Evolutionary conservation across 2,888 invertebrate genomes (phyloP).

Genomic region (Branchellion lobata): DNA sequence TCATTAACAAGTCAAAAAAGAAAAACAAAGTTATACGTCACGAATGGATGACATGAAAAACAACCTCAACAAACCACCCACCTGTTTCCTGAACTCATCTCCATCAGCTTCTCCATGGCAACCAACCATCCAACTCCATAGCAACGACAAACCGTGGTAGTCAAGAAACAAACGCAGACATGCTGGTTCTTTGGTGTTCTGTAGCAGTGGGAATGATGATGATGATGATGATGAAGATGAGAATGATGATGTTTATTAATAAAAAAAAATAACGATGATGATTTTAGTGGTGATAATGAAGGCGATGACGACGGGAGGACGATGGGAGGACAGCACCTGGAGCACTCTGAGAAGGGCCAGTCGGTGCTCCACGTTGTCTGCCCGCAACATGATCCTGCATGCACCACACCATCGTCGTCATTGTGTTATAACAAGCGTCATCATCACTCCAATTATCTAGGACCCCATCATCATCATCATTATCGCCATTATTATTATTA

Average conservation of each 20-base stretch:
- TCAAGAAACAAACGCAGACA: slow-evolving; percentile 71
- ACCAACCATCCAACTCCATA: slow-evolving; percentile 88
- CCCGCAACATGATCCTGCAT: slow-evolving; percentile 80
- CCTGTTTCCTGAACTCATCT: slow-evolving; percentile 59
- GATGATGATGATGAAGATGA: background rate
- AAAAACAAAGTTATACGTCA: too few relatives aligned
- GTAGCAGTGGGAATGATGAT: slow-evolving; percentile 43
- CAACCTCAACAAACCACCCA: slow-evolving; percentile 47
- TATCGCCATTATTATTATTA: background rate
- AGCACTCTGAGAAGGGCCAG: slow-evolving; percentile 75
- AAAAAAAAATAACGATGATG: too few relatives aligned
- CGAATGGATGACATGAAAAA: too few relatives aligned
- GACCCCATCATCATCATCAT: slow-evolving; percentile 1
- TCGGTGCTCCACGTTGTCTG: slow-evolving; percentile 75
- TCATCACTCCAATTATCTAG: background rate
- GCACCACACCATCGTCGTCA: too few relatives aligned
- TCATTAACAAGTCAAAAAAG: too few relatives aligned
- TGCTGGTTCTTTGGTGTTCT: slow-evolving; percentile 62
- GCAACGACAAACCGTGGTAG: slow-evolving; percentile 84
- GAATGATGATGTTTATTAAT: background rate
- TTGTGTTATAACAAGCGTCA: too few relatives aligned
- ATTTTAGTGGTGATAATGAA: background rate
- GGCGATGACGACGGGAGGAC: background rate
- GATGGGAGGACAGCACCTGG: slow-evolving; percentile 63
- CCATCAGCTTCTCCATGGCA: slow-evolving; percentile 44